Conservation (phyloP, 2,113 vertebrate genomes). For the Mola mola region DNA sequence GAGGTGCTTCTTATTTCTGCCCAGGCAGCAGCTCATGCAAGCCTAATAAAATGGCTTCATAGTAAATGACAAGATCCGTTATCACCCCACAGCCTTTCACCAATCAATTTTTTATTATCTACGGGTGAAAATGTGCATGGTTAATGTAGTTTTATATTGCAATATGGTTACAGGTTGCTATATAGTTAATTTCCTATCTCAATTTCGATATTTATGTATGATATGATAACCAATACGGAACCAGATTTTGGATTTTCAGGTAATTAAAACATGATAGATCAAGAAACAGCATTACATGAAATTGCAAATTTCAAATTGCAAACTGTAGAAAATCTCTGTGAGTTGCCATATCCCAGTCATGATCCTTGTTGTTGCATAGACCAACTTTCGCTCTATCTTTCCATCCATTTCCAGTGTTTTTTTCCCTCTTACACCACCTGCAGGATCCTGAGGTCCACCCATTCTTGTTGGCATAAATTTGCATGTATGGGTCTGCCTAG, state of each 20-base stretch:
- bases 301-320: no score
- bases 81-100: slow-evolving; percentile 14
- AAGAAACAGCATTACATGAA: no score
- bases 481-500: slow-evolving; percentile 15
- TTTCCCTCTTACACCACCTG: slow-evolving; percentile 8
- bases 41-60: slow-evolving; percentile 26
- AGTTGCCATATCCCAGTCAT: neutral
- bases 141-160: slow-evolving; percentile 17
- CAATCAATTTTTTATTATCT: slow-evolving; percentile 11
- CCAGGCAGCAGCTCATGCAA: slow-evolving; percentile 14
- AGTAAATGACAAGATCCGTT: slow-evolving; percentile 41
- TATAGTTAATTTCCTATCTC: slow-evolving; percentile 1
- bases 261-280: no score
- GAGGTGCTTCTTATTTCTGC: slow-evolving; percentile 20
- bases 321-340: neutral
- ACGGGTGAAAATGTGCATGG: neutral
- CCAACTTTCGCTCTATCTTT: neutral
- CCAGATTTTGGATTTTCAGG: no score
- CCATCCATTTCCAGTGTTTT: neutral
- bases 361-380: neutral
- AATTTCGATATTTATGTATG: no score
- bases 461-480: slow-evolving; percentile 14
- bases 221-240: no score
- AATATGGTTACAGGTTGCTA: neutral
- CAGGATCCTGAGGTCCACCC: slow-evolving; percentile 12